Percentiles rank a stretch among this genome's conserved stretches.
These are phyloP conservation scores for Smittia sp. DNA, from an alignment of 2,888 invertebrate genomes.

Conservation along the genomic window DNA sequence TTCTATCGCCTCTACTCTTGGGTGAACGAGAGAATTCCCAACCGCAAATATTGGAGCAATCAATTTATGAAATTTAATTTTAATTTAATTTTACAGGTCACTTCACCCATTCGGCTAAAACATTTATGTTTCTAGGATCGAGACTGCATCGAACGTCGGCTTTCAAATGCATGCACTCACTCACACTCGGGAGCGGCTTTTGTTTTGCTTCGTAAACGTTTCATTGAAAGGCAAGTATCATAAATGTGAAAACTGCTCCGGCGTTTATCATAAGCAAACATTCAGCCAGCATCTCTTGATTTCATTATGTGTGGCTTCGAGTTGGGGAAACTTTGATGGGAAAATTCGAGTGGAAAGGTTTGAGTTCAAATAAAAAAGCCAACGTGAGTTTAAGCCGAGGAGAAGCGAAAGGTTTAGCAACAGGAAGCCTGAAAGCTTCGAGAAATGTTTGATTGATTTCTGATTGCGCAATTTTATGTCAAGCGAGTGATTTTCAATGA, in stretches of 20 bases:
- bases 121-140: too few relatives aligned
- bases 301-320: too few relatives aligned
- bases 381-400: neutral
- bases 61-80: slow-evolving; percentile 39
- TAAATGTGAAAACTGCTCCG: slow-evolving; percentile 19
- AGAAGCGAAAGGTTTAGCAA: neutral
- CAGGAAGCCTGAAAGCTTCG: too few relatives aligned
- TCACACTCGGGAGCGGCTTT: neutral
- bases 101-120: neutral
- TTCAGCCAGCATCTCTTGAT: slow-evolving; percentile 11
- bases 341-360: neutral
- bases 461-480: slow-evolving; percentile 26
- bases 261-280: slow-evolving; percentile 27
- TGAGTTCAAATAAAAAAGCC: neutral
- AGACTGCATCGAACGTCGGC: too few relatives aligned
- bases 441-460: slow-evolving; percentile 15
- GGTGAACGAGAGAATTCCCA: neutral
- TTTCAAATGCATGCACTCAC: neutral
- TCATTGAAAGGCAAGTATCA: slow-evolving; percentile 1
- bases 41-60: slow-evolving; percentile 33
- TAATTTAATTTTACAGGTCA: slow-evolving; percentile 40
- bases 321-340: neutral
- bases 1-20: too few relatives aligned
- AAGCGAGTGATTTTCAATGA: too few relatives aligned
- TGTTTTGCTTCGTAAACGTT: slow-evolving; percentile 14